A percentile compares a stretch with the other conserved stretches of the same genome.
Conservation (phyloP, 1,140 invertebrate genomes). For the Sarcophaga peregrina region DNA sequence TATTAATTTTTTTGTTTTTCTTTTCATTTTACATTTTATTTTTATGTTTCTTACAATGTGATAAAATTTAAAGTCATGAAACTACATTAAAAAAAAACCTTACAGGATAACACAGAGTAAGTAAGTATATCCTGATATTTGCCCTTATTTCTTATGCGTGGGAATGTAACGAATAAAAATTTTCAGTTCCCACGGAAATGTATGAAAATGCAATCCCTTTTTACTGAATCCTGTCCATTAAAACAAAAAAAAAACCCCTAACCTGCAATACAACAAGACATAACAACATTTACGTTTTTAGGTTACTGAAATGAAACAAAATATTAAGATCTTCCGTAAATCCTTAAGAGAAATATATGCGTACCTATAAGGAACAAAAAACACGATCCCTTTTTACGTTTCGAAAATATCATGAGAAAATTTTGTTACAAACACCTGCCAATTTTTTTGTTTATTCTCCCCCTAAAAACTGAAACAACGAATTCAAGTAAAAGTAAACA, state of each 20-base stretch:
- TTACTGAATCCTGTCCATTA: constrained; percentile 9
- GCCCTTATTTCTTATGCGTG: background rate
- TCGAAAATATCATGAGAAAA: constrained; percentile 59
- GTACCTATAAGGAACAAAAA: constrained; percentile 18
- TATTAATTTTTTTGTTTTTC: too few species aligned
- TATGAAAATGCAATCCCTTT: constrained; percentile 24
- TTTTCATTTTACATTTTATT: too few species aligned
- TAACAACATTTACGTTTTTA: constrained; percentile 32
- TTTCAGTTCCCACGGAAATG: constrained; percentile 21
- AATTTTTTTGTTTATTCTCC: constrained; percentile 49
- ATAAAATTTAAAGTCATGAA: background rate
- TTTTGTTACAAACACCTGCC: constrained; percentile 64
- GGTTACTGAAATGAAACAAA: constrained; percentile 17
- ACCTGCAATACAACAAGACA: background rate
- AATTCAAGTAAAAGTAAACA: constrained; percentile 37
- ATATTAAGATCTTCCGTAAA: constrained; percentile 28
- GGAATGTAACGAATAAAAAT: background rate
- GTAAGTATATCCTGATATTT: background rate
- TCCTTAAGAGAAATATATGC: constrained; percentile 4
- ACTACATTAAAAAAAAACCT: background rate
- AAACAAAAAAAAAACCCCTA: constrained; percentile 12
- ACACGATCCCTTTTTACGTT: constrained; percentile 39
- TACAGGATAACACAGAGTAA: background rate
- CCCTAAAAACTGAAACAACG: constrained; percentile 12
- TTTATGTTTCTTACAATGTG: too few species aligned